Conservation (phyloP, 2,113 vertebrate genomes). For the Ammodytes dubius region DNA sequence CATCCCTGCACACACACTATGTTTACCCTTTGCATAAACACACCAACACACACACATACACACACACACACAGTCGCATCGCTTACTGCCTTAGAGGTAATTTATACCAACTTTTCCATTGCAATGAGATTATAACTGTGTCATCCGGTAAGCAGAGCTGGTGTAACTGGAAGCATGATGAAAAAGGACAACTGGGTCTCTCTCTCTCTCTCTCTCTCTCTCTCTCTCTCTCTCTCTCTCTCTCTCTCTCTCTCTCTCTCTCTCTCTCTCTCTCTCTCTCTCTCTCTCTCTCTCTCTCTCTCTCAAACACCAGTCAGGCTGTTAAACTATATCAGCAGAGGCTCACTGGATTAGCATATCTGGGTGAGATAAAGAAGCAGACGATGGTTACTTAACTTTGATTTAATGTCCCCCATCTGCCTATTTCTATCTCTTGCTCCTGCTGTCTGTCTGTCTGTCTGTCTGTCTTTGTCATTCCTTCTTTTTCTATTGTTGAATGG, state of each 20-base stretch:
- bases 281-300: slow-evolving; percentile 31
- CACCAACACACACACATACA: slow-evolving; percentile 9
- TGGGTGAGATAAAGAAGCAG: slow-evolving; percentile 78
- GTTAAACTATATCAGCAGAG: slow-evolving; percentile 79
- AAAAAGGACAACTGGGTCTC: slow-evolving; percentile 63
- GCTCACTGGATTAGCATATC: slow-evolving; percentile 80
- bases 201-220: slow-evolving; percentile 44
- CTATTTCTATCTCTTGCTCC: slow-evolving; percentile 73
- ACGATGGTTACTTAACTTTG: slow-evolving; percentile 81
- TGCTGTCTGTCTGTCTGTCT: slow-evolving; percentile 51
- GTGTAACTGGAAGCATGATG: slow-evolving; percentile 63
- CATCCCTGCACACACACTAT: background rate
- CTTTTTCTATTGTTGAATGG: slow-evolving; percentile 56
- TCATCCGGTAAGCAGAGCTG: slow-evolving; percentile 56
- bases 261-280: background rate
- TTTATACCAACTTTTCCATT: slow-evolving; percentile 65
- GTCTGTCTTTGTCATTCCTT: slow-evolving; percentile 62
- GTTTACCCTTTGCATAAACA: slow-evolving; percentile 5
- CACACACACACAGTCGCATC: slow-evolving; percentile 23
- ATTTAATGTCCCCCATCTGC: slow-evolving; percentile 81
- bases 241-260: slow-evolving; percentile 26
- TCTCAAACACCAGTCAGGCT: slow-evolving; percentile 64
- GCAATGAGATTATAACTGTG: slow-evolving; percentile 75
- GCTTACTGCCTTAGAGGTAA: slow-evolving; percentile 50
- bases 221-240: slow-evolving; percentile 32